Evolutionary conservation across 1,140 invertebrate genomes (phyloP).

Genomic region (Neodiprion virginianus): DNA sequence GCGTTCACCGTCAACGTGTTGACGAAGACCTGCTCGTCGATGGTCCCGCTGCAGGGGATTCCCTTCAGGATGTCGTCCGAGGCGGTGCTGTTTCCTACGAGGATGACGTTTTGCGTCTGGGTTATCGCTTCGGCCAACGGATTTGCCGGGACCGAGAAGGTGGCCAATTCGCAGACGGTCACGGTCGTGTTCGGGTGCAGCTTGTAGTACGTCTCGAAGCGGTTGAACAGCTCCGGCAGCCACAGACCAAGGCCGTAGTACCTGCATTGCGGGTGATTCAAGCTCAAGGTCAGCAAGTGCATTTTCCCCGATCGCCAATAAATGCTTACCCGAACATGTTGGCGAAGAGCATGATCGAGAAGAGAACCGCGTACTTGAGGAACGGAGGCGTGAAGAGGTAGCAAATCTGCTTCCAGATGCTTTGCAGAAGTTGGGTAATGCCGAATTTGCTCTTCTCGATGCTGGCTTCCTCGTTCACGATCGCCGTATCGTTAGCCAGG

Average conservation of each 20-base stretch:
- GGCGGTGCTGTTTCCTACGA: background rate
- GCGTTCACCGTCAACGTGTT: slow-evolving; percentile 61
- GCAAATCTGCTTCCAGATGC: slow-evolving; percentile 63
- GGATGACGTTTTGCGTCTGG: background rate
- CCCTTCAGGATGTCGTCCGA: background rate
- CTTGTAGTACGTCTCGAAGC: slow-evolving; percentile 61
- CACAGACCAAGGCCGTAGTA: slow-evolving; percentile 75
- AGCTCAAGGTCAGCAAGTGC: too few relatives aligned
- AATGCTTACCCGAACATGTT: slow-evolving; percentile 73
- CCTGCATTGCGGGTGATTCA: slow-evolving; percentile 48
- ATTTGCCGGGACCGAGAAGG: slow-evolving; percentile 11
- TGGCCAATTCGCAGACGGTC: slow-evolving; percentile 60
- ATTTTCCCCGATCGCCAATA: too few relatives aligned
- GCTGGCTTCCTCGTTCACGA: slow-evolving; percentile 17
- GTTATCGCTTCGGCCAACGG: slow-evolving; percentile 3
- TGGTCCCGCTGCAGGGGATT: slow-evolving; percentile 27
- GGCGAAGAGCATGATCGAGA: slow-evolving; percentile 67
- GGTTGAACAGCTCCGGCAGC: slow-evolving; percentile 72
- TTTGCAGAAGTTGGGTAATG: slow-evolving; percentile 51
- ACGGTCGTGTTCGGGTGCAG: slow-evolving; percentile 57
- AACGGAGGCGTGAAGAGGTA: slow-evolving; percentile 62
- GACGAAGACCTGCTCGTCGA: slow-evolving; percentile 56
- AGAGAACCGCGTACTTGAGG: slow-evolving; percentile 63
- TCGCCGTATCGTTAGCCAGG: slow-evolving; percentile 8
- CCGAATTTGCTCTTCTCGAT: background rate